A percentile compares a stretch with the other conserved stretches of the same genome.
Conservation (phyloP, 2,797 vertebrate genomes). For the Chromis chromis region DNA sequence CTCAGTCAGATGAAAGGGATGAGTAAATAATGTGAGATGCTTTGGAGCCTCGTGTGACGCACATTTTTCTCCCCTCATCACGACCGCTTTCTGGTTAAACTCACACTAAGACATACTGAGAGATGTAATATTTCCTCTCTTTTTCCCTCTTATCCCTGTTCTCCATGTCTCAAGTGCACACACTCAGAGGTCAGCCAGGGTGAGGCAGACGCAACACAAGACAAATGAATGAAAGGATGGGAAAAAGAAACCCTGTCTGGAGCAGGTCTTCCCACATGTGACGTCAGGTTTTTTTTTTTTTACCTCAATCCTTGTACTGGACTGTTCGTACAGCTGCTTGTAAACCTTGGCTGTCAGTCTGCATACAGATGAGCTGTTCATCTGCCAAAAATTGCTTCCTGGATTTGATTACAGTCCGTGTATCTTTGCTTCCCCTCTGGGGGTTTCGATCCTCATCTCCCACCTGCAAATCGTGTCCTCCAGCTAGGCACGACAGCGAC, state of each 20-base stretch:
- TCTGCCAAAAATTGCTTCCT: slow-evolving; percentile 34
- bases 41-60: not conserved
- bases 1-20: slow-evolving; percentile 5
- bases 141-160: not conserved
- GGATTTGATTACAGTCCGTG: slow-evolving; percentile 7
- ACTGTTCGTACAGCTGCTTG: slow-evolving; percentile 28
- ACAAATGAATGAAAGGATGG: slow-evolving; percentile 15
- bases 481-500: not conserved
- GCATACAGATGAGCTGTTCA: slow-evolving; percentile 31
- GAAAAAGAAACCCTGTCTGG: not conserved
- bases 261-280: slow-evolving; percentile 8
- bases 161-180: not conserved
- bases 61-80: slow-evolving; percentile 12
- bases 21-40: not conserved
- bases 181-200: slow-evolving; percentile 17
- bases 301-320: not conserved
- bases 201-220: slow-evolving; percentile 20
- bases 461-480: slow-evolving; percentile 19
- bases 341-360: slow-evolving; percentile 21
- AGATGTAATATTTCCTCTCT: slow-evolving; percentile 3
- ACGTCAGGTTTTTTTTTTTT: slow-evolving; percentile 26
- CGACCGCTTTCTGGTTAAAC: not conserved
- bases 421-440: not conserved
- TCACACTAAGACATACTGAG: not conserved
- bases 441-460: slow-evolving; percentile 13